Conservation (phyloP, 2,888 invertebrate species). For the Sialis lutaria region DNA sequence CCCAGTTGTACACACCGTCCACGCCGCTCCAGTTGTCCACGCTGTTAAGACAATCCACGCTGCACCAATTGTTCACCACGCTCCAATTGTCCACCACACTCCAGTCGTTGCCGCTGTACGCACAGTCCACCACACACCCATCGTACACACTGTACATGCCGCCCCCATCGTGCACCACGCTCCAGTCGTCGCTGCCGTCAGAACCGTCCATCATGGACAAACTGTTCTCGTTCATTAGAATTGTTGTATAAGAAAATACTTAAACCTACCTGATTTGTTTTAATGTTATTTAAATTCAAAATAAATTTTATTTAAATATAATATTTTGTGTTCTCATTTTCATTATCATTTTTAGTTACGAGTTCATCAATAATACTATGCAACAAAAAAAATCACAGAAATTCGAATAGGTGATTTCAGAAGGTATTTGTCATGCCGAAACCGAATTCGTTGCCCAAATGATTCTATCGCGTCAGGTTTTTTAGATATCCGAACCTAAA, state of each 20-base stretch:
- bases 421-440: no score
- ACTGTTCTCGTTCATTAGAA: conserved; percentile 8
- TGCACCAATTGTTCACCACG: conserved; percentile 18
- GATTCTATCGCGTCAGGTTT: no score
- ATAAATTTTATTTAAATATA: no score
- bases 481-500: no score
- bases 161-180: conserved; percentile 21
- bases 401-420: no score
- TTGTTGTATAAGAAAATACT: background rate
- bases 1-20: conserved; percentile 13
- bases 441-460: no score
- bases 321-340: no score
- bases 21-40: conserved; percentile 16
- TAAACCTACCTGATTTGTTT: no score
- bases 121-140: conserved; percentile 4
- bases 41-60: conserved; percentile 11
- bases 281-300: no score
- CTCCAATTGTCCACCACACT: conserved; percentile 5
- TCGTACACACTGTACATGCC: conserved; percentile 11
- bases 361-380: no score
- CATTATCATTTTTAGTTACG: no score
- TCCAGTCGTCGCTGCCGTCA: conserved; percentile 13
- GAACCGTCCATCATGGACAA: conserved; percentile 13
- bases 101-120: conserved; percentile 14
- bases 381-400: no score